Evolutionary conservation across 2,113 vertebrate genomes (phyloP).

Genomic region (Otus sunia): DNA sequence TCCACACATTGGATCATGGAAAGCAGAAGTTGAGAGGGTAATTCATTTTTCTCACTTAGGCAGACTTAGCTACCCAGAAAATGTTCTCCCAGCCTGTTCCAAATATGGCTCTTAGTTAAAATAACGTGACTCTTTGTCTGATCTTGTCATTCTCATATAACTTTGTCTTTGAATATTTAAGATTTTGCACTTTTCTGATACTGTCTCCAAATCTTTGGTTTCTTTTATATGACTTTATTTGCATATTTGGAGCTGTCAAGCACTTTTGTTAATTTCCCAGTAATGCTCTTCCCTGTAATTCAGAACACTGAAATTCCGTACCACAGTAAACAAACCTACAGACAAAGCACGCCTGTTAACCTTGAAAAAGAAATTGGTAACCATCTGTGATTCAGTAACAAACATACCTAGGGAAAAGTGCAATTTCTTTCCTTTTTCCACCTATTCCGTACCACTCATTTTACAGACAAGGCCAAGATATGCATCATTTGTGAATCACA

Average conservation of each 20-base stretch:
- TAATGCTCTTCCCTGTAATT: background rate
- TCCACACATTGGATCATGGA: background rate
- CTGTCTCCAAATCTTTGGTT: background rate
- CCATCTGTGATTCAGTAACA: background rate
- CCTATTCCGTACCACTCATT: background rate
- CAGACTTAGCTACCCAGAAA: background rate
- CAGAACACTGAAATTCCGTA: background rate
- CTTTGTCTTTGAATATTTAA: background rate
- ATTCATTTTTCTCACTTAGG: slow-evolving; percentile 21
- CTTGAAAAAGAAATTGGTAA: background rate
- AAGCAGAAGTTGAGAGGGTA: background rate
- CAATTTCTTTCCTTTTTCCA: background rate
- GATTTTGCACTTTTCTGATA: background rate
- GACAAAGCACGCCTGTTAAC: background rate
- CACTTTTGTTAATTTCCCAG: background rate
- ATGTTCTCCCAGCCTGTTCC: slow-evolving; percentile 16
- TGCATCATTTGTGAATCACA: background rate
- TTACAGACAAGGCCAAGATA: background rate
- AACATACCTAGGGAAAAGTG: background rate
- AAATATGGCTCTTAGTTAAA: slow-evolving; percentile 23
- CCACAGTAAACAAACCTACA: background rate
- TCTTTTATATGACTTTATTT: background rate
- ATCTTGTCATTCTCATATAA: slow-evolving; percentile 3
- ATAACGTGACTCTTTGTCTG: slow-evolving; percentile 5
- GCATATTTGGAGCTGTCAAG: background rate